These are phyloP conservation scores for Pocillopora damicornis DNA, from an alignment of 64 coral and sea anemone genomes.

Conservation along the genomic window DNA sequence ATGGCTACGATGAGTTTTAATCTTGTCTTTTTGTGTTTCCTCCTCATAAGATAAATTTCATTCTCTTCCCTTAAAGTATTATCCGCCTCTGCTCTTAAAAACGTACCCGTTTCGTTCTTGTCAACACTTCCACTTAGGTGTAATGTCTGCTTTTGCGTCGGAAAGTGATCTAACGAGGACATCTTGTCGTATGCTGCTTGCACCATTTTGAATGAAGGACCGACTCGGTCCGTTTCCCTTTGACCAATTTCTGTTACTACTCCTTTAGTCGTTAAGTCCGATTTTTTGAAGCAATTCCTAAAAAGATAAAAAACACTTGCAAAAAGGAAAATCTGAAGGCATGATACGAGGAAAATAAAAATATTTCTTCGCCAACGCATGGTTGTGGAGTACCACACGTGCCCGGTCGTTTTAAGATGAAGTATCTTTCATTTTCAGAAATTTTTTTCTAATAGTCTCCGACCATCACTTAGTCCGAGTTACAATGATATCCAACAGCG, in stretches of 20 bases:
- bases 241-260: neutral
- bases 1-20: conserved; percentile 68
- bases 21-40: neutral
- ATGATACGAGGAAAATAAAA: neutral
- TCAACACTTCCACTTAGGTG: neutral
- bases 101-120: neutral
- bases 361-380: conserved; percentile 23
- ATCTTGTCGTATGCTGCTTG: neutral
- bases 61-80: neutral
- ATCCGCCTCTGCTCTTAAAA: neutral
- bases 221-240: neutral
- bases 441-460: neutral
- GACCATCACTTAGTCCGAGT: neutral
- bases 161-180: neutral
- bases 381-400: neutral
- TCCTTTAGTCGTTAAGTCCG: neutral
- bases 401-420: neutral
- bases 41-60: neutral
- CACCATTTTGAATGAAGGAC: neutral
- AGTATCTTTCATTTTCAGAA: neutral
- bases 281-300: neutral
- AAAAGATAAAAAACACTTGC: conserved; percentile 17
- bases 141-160: neutral
- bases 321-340: conserved; percentile 12
- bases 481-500: neutral